Percentiles rank a stretch among this genome's conserved stretches.
Evolutionary conservation across 2,113 vertebrate genomes (phyloP).

Genomic region (Apaloderma vittatum): DNA sequence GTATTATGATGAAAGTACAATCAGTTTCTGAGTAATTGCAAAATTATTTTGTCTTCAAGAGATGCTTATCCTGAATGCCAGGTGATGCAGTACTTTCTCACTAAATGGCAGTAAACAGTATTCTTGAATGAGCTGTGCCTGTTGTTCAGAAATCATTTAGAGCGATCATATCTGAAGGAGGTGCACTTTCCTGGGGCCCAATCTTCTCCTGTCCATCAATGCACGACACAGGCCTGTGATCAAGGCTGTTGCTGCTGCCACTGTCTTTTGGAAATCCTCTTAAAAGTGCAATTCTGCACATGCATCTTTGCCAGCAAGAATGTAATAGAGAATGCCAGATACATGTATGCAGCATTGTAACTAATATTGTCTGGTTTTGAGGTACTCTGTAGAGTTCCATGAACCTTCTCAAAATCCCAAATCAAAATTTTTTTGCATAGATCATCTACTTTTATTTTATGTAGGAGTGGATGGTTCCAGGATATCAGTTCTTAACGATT

Average conservation of each 20-base stretch:
- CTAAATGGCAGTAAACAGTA: neutral
- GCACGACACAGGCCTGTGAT: neutral
- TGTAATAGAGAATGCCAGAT: neutral
- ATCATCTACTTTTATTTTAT: neutral
- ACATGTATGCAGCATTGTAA: neutral
- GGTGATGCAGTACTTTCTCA: neutral
- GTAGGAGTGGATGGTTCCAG: neutral
- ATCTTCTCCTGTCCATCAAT: neutral
- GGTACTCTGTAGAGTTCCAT: neutral
- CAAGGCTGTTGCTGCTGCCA: neutral
- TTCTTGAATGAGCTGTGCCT: neutral
- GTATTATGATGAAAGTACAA: conserved; percentile 19
- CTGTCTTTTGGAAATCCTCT: neutral
- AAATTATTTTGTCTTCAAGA: conserved; percentile 42
- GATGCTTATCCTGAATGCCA: conserved; percentile 45
- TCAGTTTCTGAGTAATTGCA: conserved; percentile 16
- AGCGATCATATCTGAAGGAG: neutral
- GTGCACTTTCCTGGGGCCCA: neutral
- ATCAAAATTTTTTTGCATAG: neutral
- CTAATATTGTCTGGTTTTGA: neutral
- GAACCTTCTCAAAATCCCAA: neutral
- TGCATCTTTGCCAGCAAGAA: neutral
- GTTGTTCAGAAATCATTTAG: neutral
- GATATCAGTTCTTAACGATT: neutral
- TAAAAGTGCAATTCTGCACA: neutral